These are phyloP conservation scores for Alsophila aescularia DNA, from an alignment of 2,888 invertebrate species.

Conservation along the genomic window DNA sequence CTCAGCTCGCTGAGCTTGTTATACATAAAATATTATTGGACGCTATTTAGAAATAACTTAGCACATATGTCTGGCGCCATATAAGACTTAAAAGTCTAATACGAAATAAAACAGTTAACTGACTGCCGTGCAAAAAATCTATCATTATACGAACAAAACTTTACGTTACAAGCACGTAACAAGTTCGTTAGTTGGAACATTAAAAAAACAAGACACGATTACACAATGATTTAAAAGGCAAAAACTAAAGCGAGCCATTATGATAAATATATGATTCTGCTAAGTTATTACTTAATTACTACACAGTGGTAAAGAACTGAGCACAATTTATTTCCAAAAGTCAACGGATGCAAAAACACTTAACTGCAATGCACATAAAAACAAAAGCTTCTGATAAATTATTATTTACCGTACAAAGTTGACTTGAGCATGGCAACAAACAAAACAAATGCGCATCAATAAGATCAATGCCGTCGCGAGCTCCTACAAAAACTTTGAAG, in stretches of 20 bases:
- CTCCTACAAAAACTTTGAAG: conserved; percentile 71
- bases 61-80: not conserved
- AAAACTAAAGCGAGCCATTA: conserved; percentile 14
- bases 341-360: conserved; percentile 5
- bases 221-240: conserved; percentile 17
- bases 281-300: conserved; percentile 19
- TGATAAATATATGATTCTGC: conserved; percentile 15
- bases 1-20: no score
- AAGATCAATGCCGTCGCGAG: conserved; percentile 67
- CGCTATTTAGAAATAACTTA: no score
- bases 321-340: not conserved
- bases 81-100: not conserved
- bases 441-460: conserved; percentile 69
- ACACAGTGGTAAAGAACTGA: not conserved
- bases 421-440: conserved; percentile 61
- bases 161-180: conserved; percentile 6
- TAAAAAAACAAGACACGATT: conserved; percentile 17
- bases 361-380: conserved; percentile 16
- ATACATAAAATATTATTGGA: no score
- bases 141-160: conserved; percentile 1
- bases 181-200: conserved; percentile 20
- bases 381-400: conserved; percentile 27
- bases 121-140: not conserved
- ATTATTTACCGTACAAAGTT: conserved; percentile 64
- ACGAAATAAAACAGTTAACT: not conserved